Conservation (phyloP, 2,888 invertebrate species). For the Pterobdella sp. region DNA sequence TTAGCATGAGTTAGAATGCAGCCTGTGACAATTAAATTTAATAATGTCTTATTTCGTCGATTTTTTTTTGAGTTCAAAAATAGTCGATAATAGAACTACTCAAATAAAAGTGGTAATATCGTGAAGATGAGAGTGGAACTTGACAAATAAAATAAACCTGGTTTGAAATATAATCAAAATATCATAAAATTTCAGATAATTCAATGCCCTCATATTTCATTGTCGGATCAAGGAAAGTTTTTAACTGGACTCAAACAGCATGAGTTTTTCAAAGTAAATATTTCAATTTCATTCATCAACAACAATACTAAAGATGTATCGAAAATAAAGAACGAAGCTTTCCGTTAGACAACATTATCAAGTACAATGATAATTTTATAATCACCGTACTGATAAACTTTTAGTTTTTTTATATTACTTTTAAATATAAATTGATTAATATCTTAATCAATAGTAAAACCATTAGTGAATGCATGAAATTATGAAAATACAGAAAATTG, state of each 20-base stretch:
- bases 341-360: too few relatives aligned
- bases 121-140: too few relatives aligned
- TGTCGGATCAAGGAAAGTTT: not conserved
- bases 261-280: not conserved
- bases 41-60: too few relatives aligned
- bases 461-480: not conserved
- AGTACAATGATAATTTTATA: not conserved
- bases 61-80: too few relatives aligned
- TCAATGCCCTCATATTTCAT: not conserved
- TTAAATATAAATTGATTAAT: not conserved
- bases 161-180: too few relatives aligned
- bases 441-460: not conserved
- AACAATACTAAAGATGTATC: too few relatives aligned
- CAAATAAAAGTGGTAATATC: too few relatives aligned
- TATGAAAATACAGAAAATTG: conserved; percentile 6
- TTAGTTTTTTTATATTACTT: not conserved
- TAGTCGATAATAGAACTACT: too few relatives aligned
- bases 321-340: too few relatives aligned
- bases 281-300: not conserved
- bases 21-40: too few relatives aligned
- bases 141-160: too few relatives aligned
- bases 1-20: too few relatives aligned
- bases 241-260: not conserved
- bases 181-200: not conserved
- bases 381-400: not conserved